Conservation (phyloP, 64 coral and sea anemone genomes). For the Montipora capricornis region DNA sequence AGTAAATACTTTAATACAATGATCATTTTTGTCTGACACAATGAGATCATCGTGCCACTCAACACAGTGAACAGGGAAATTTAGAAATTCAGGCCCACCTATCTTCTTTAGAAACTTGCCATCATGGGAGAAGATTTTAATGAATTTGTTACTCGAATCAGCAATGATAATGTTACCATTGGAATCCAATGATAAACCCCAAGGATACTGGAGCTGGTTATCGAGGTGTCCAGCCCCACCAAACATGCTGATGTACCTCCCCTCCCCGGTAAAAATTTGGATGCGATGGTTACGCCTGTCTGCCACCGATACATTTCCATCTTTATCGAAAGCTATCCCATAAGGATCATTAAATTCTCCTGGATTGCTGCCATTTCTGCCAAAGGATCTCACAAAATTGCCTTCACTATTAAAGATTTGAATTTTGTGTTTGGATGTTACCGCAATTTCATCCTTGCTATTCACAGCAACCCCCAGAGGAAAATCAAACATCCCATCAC, state of each 20-base stretch:
- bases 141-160: constrained; percentile 71
- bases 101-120: constrained; percentile 68
- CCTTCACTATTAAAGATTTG: constrained; percentile 45
- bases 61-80: constrained; percentile 20
- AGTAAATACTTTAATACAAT: constrained; percentile 43
- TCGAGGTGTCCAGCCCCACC: neutral
- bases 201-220: constrained; percentile 70
- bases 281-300: neutral
- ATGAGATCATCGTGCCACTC: constrained; percentile 18
- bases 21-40: neutral
- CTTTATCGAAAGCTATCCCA: neutral
- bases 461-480: neutral
- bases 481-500: neutral
- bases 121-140: constrained; percentile 46
- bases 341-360: neutral
- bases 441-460: constrained; percentile 1
- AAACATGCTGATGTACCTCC: neutral
- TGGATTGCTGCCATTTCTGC: neutral
- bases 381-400: constrained; percentile 21
- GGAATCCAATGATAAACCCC: constrained; percentile 76
- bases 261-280: neutral
- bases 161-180: constrained; percentile 89
- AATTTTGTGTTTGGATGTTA: neutral
- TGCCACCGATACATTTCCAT: neutral
- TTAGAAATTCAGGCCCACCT: too few relatives aligned